These are phyloP conservation scores for Ophion ventricosus DNA, from an alignment of 2,888 invertebrate species.

Conservation along the genomic window DNA sequence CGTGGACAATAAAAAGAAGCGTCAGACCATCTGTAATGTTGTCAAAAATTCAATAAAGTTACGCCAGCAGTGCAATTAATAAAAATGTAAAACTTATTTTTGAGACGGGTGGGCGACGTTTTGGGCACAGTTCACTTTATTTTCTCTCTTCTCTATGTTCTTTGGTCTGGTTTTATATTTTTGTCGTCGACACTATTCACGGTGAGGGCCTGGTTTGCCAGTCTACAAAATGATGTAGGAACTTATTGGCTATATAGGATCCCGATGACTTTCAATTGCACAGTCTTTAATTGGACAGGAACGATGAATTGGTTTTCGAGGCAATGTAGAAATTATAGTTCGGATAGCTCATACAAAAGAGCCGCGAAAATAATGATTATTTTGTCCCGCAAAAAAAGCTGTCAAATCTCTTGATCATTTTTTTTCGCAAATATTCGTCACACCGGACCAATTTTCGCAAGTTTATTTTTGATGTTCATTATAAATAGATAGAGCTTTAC, in stretches of 20 bases:
- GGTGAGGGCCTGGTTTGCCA: no score
- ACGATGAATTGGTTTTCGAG: no score
- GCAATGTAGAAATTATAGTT: no score
- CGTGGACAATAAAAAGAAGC: constrained; percentile 15
- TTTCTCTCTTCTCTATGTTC: no score
- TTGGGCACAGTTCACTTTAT: not conserved
- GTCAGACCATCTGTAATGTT: not conserved
- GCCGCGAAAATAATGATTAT: no score
- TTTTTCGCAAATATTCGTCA: not conserved
- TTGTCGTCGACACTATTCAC: no score
- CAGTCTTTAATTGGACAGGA: no score
- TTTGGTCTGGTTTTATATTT: no score
- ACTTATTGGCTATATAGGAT: no score
- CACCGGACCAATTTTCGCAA: not conserved
- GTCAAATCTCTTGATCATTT: not conserved
- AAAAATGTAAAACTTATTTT: not conserved
- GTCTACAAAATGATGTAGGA: no score
- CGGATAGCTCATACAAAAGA: no score
- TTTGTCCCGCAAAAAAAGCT: not conserved
- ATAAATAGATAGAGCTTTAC: not conserved
- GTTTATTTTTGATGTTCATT: not conserved
- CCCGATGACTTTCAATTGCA: no score
- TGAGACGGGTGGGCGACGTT: not conserved
- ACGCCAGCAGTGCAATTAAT: not conserved
- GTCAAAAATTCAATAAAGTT: not conserved